These are phyloP conservation scores for Grantiella picta DNA, from an alignment of 2,113 vertebrate genomes.

Conservation along the genomic window DNA sequence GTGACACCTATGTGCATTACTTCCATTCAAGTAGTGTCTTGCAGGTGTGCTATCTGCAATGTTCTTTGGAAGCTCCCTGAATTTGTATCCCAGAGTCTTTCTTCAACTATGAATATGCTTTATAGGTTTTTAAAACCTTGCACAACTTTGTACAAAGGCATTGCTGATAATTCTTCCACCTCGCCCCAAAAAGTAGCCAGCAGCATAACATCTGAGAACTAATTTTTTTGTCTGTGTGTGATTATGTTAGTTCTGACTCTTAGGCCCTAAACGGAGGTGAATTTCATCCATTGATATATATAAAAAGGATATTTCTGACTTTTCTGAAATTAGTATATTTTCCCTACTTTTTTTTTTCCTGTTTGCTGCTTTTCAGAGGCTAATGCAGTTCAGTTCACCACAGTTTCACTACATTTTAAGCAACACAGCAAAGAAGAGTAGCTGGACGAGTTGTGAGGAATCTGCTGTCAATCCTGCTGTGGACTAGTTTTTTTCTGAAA, in stretches of 20 bases:
- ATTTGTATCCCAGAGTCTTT: not conserved
- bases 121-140: not conserved
- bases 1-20: accelerated
- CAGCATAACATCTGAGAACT: not conserved
- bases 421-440: not conserved
- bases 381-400: not conserved
- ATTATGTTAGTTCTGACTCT: not conserved
- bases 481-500: not conserved
- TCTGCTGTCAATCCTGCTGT: not conserved
- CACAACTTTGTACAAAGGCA: not conserved
- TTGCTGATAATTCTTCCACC: not conserved
- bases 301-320: not conserved
- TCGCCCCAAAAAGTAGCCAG: not conserved
- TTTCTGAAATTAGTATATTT: not conserved
- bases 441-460: not conserved
- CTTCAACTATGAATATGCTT: not conserved
- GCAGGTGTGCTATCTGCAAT: not conserved
- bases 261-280: not conserved
- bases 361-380: not conserved
- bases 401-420: not conserved
- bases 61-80: not conserved
- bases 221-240: not conserved
- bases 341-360: not conserved
- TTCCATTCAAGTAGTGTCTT: not conserved
- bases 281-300: not conserved